Conservation (phyloP, 2,888 invertebrate species). For the Brassicogethes aeneus region DNA sequence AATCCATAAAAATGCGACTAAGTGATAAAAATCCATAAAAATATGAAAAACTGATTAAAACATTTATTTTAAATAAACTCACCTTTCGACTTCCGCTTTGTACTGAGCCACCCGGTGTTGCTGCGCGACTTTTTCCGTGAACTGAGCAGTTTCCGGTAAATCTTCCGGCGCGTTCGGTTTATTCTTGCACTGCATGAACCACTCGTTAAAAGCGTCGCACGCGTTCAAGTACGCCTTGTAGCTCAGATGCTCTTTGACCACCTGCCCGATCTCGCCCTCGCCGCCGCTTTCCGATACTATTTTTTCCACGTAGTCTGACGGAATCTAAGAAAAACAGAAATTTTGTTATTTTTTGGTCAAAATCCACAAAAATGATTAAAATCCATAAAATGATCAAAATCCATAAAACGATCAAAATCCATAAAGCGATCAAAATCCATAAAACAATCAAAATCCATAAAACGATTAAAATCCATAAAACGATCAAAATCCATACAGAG, state of each 20-base stretch:
- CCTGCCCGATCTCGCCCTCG: constrained; percentile 42
- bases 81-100: constrained; percentile 63
- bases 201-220: constrained; percentile 79
- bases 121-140: constrained; percentile 80
- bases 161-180: constrained; percentile 64
- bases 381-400: too few species aligned
- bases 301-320: too few species aligned
- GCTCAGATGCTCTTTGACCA: constrained; percentile 76
- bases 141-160: constrained; percentile 53
- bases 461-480: too few species aligned
- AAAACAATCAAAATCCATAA: too few species aligned
- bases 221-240: constrained; percentile 81
- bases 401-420: too few species aligned
- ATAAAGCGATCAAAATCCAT: too few species aligned
- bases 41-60: constrained; percentile 27
- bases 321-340: too few species aligned
- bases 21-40: constrained; percentile 1
- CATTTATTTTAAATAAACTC: constrained; percentile 2
- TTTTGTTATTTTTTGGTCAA: too few species aligned
- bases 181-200: constrained; percentile 75
- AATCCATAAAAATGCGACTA: constrained; percentile 8
- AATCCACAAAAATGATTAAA: too few species aligned
- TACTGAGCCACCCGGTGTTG: constrained; percentile 67
- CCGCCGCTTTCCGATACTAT: constrained; percentile 38
- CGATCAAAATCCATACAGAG: too few species aligned